Evolutionary conservation across 2,113 vertebrate species (phyloP).

Genomic region (Microcebus lehilahytsara): DNA sequence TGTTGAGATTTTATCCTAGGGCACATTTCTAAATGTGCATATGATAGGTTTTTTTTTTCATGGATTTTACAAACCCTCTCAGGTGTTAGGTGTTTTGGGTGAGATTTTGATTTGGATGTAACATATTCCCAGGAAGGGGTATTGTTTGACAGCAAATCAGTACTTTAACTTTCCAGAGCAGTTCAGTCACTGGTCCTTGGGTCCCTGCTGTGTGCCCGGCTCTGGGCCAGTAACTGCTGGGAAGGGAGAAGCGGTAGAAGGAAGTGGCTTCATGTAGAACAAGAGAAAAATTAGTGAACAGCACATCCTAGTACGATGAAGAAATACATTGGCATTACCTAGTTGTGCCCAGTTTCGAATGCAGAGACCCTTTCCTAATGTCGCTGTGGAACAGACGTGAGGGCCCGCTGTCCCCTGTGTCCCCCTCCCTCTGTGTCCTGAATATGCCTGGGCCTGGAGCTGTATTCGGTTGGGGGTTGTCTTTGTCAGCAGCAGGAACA

Average conservation of each 20-base stretch:
- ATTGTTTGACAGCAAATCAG: background rate
- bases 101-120: background rate
- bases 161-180: background rate
- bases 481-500: background rate
- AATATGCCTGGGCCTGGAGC: background rate
- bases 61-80: background rate
- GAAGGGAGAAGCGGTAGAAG: background rate
- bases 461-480: background rate
- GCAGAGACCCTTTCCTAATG: background rate
- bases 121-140: background rate
- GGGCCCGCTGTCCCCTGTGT: background rate
- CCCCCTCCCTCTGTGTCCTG: background rate
- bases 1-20: slow-evolving; percentile 44
- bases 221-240: background rate
- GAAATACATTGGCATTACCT: background rate
- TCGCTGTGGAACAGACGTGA: background rate
- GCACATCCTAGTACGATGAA: rapidly evolving
- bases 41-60: background rate
- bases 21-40: background rate
- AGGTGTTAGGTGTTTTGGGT: background rate
- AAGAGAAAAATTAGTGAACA: background rate
- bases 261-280: background rate
- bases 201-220: background rate
- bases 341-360: background rate
- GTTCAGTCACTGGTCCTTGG: background rate